Base-by-base conservation (phyloP, 1,140 invertebrate species). In the Diabrotica undecimpunctata region DNA sequence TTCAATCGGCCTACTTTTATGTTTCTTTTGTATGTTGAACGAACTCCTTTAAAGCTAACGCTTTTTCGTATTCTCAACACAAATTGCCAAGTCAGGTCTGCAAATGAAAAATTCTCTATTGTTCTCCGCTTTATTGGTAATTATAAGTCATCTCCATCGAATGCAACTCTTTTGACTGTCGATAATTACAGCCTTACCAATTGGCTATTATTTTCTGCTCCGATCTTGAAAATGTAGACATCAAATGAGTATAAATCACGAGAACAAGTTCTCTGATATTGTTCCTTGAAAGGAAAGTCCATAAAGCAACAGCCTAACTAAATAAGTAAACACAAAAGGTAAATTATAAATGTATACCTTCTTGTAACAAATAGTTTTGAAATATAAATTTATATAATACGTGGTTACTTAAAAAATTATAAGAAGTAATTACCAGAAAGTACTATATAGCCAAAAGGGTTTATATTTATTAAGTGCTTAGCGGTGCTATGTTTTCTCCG, bases 101-200 rank as follows among this genome's bases (percentile, higher is more conserved):
- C 41, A 46, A 46, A 46, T 46, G 41, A 46, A 46, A 25, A 46
- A 46, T 46, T 46, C 41, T n/a, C 8, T n/a, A 46, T 46, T 46
- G 41, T 46, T 46, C 41, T 46, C n/a, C 41, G 41, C 41, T 46
- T 46, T 46, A 46, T 46, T 46, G 41, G 41, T 46, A 46, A 46
- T 46, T 46, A 46, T 46, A 46, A 46, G 41, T 46, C 41, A 46
- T 46, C 41, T 46, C 41, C 41, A 46, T 46, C 41, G 8, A 46
- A 46, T 46, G 41, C 8, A 46, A 8, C 41, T 46, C 41, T 46
- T 46, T 46, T 46, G 41, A 46, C 41, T 46, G 8, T 46, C 41
- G 41, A 46, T 46, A 46, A 46, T 46, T 46, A 46, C 41, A 46
- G 41, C 41, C 41, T 46, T 46, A 10, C 8, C 41, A 46, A 46